Base-by-base conservation (phyloP, 1,140 invertebrate species). In the Melanaphis sacchari region DNA sequence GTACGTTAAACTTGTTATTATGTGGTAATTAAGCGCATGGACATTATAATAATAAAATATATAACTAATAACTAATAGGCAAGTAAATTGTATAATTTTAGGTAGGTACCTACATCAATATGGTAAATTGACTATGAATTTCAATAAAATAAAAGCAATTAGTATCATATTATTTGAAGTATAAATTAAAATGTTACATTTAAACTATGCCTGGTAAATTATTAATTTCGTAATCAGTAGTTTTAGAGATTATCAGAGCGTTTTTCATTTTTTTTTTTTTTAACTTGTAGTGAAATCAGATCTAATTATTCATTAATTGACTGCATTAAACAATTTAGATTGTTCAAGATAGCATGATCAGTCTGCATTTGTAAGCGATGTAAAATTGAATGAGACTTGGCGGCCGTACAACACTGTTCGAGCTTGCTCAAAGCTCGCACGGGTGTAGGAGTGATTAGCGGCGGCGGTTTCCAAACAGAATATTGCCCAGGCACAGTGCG, bases 361-460 rank as follows among this genome's bases (percentile, higher is more conserved):
- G 59, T 81, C 24, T 91, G 90, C 7, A n/a, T 38, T 43, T 36
- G 76, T 82, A 15, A 52, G 36, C 21, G 40, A 82, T 81, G 46
- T 92, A 84, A 92, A 92, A 81, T 82, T 40, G 31, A 81, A 92
- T 36, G 43, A 24, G 8, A 49, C n/a, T 82, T 92, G 91, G 91
- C 66, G 24, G 41, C 41, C n/a, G 91, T 82, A 92, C 91, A 92
- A 82, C 91, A 92, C 66, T 81, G 40, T 49, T 52, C 9, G 9
- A 84, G 40, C 59, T 92, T 49, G 91, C 31, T 92, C 41, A 40
- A 82, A 81, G 31, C 66, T 82, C 66, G n/a, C 43, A 21, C 91
- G 40, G 66, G 76, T 92, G 91, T 92, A 92, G 91, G 91, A 82
- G 91, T 92, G 91, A 92, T 92, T 92, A 46, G 43, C 43, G 46